Base-by-base conservation (phyloP, 2,113 vertebrate genomes). In the Pterocles gutturalis region DNA sequence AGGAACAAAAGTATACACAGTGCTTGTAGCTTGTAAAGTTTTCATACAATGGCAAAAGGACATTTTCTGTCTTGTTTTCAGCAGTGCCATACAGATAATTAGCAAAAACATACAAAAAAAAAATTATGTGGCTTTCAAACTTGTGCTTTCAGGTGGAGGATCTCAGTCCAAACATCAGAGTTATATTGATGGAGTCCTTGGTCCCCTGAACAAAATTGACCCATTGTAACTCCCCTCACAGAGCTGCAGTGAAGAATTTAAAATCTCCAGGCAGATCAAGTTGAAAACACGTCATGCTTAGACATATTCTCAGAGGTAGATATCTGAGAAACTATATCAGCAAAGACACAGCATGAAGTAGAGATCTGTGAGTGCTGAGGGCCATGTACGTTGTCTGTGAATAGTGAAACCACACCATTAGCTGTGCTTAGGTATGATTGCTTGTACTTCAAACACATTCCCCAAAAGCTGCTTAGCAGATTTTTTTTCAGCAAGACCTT, bases 351-450 rank as follows among this genome's bases (percentile, higher is more conserved):
- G 62, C 18, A 34, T 33, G 49, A 86, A 76, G 34, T 2, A 83
- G n/a, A 76, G 83, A 64, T 53, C 18, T 70, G 18, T 19, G 38
- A 77, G 25, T 46, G 46, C 41, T 0, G 0, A 66, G n/a, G 51
- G 77, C 33, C 28, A 5, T 0, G 5, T 58, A 7, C 0, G 2
- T 48, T 70, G 38, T 78, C 17, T 34, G 70, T 38, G 55, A 53
- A 26, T 19, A 85, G 26, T 29, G 41, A 75, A 66, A 75, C 15
- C 31, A 20, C 26, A 18, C 36, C 38, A 18, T 15, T 60, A 34
- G 6, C 24, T 54, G 2, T 49, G 46, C 89, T 84, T 62, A 72
- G 41, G 13, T 49, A 28, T 31, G 28, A 31, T 3, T 70, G 21
- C 36, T 17, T 1, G 0, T 75, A 17, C 65, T 66, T 24, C 28